A percentile compares a stretch with the other conserved stretches of the same genome.
phyloP scores from a whole-genome alignment of 2,113 vertebrate genomes.

The Gadus chalcogrammus region DNA sequence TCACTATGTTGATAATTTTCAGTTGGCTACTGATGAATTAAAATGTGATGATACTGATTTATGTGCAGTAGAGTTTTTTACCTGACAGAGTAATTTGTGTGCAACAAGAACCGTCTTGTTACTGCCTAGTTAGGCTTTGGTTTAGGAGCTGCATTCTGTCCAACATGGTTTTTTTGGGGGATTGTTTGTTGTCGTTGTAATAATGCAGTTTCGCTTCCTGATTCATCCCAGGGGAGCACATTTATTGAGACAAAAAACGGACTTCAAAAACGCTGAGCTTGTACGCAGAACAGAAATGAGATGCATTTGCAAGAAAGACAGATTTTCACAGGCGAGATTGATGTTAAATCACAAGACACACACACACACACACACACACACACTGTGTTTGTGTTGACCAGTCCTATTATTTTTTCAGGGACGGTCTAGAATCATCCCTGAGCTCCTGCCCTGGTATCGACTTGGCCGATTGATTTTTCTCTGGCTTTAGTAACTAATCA shows the following conservation, averaged over 20 bases:
- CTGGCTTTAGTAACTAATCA: no score
- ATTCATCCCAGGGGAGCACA: conserved; percentile 28
- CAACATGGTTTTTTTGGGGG: background rate
- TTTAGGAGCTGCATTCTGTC: background rate
- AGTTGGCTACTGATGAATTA: no score
- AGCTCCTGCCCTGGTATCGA: no score
- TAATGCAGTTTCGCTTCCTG: conserved; percentile 40
- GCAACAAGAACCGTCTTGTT: no score
- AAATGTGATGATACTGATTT: background rate
- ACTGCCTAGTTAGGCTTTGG: background rate
- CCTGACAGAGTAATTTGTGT: no score
- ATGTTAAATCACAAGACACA: background rate
- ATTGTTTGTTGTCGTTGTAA: background rate
- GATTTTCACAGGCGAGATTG: conserved; percentile 3
- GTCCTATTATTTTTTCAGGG: no score
- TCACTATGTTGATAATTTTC: no score
- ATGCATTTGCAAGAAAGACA: background rate
- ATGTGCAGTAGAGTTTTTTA: background rate
- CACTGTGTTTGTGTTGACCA: background rate
- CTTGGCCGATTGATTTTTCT: no score
- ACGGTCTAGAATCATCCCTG: no score
- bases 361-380: no score
- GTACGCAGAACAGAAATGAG: conserved; percentile 13
- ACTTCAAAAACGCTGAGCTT: conserved; percentile 26
- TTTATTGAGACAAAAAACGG: conserved; percentile 37